Evolutionary conservation across 2,113 vertebrate genomes (phyloP).

Genomic region (Brachirus orientalis): DNA sequence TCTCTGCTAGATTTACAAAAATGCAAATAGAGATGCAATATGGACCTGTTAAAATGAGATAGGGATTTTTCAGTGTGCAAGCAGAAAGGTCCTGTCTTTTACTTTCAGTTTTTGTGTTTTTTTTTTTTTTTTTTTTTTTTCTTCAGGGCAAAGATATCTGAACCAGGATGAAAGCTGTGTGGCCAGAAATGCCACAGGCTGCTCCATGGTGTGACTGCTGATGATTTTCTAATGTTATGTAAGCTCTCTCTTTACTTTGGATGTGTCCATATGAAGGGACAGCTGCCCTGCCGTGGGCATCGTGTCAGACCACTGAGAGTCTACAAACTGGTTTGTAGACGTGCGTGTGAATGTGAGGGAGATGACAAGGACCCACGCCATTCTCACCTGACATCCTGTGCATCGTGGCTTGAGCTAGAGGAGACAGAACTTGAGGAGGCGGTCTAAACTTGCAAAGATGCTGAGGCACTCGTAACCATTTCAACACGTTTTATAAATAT

Average conservation of each 20-base stretch:
- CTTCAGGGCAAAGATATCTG: too few relatives aligned
- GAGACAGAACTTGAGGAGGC: neutral
- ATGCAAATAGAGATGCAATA: neutral
- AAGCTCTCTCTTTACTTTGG: conserved; percentile 47
- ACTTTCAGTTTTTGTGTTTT: conserved; percentile 42
- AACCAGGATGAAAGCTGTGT: conserved; percentile 50
- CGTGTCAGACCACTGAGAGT: conserved; percentile 18
- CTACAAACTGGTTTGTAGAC: conserved; percentile 35
- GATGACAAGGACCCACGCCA: conserved; percentile 12
- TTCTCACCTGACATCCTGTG: conserved; percentile 40
- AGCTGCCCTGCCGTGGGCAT: conserved; percentile 61
- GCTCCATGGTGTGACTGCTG: conserved; percentile 57
- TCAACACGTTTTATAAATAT: conserved; percentile 48
- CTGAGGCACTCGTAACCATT: conserved; percentile 32
- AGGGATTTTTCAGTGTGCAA: conserved; percentile 16
- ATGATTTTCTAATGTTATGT: conserved; percentile 70
- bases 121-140: too few relatives aligned
- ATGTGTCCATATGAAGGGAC: conserved; percentile 65
- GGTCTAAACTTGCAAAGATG: conserved; percentile 24
- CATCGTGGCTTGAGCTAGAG: too few relatives aligned
- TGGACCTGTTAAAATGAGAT: conserved; percentile 12
- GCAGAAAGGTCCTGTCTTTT: conserved; percentile 50
- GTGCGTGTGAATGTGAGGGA: conserved; percentile 10
- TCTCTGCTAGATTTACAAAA: neutral
- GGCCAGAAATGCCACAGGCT: conserved; percentile 27